Evolutionary conservation across 2,888 invertebrate species (phyloP).

Genomic region (Druceiella hillmani): DNA sequence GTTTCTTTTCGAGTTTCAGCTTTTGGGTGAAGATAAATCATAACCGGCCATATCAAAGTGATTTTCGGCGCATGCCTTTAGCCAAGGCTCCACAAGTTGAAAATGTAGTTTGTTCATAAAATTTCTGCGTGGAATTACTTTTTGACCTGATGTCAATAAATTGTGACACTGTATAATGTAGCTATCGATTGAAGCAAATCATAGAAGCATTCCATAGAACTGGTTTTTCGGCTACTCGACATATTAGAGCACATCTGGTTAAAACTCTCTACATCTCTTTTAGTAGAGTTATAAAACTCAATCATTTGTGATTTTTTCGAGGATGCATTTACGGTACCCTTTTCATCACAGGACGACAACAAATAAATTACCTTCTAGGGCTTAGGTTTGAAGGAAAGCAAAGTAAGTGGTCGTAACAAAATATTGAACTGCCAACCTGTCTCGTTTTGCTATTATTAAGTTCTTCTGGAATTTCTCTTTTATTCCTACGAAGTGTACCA

Average conservation of each 20-base stretch:
- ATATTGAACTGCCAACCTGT: no score
- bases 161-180: constrained; percentile 16
- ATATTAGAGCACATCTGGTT: constrained; percentile 9
- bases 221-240: constrained; percentile 17
- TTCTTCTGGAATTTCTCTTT: no score
- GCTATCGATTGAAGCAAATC: constrained; percentile 14
- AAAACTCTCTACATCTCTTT: constrained; percentile 7
- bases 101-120: constrained; percentile 18
- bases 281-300: background rate
- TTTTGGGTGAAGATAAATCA: constrained; percentile 16
- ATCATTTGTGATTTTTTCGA: constrained; percentile 14
- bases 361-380: no score
- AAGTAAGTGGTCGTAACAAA: no score
- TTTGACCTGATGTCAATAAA: constrained; percentile 6
- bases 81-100: constrained; percentile 20
- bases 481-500: no score
- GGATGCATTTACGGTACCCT: constrained; percentile 11
- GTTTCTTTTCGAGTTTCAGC: constrained; percentile 8
- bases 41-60: constrained; percentile 10
- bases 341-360: constrained; percentile 23
- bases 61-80: constrained; percentile 17
- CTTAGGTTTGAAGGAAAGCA: no score
- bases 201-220: constrained; percentile 13
- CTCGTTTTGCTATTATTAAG: no score
- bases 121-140: constrained; percentile 11